Percentiles rank a stretch among this genome's conserved stretches.
Conservation (phyloP, 2,113 vertebrate species). For the Nematolebias whitei region DNA sequence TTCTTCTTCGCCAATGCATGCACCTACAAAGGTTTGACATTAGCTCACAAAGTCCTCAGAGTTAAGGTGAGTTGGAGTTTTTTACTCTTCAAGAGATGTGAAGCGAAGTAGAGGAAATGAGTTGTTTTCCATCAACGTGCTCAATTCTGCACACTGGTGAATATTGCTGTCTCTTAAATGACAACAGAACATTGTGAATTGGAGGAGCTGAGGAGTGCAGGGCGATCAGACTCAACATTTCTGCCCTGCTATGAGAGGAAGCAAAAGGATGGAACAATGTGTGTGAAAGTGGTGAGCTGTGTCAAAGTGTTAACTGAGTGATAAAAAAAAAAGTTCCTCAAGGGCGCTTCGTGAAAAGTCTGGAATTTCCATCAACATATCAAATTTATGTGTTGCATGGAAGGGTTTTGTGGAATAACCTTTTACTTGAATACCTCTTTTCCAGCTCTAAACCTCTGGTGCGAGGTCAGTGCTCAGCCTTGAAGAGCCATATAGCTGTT, state of each 20-base stretch:
- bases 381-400: conserved; percentile 45
- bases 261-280: conserved; percentile 35
- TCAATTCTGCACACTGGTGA: conserved; percentile 43
- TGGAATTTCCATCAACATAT: conserved; percentile 64
- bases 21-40: conserved; percentile 61
- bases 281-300: conserved; percentile 42
- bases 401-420: conserved; percentile 55
- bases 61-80: conserved; percentile 64
- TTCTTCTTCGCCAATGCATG: conserved; percentile 64
- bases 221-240: conserved; percentile 54
- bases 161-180: conserved; percentile 61
- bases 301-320: conserved; percentile 39
- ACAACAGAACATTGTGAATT: conserved; percentile 61
- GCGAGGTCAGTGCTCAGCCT: conserved; percentile 56
- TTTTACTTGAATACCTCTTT: conserved; percentile 50
- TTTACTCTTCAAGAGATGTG: conserved; percentile 57
- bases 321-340: conserved; percentile 51
- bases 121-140: conserved; percentile 64
- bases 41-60: conserved; percentile 54
- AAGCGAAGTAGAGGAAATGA: conserved; percentile 53
- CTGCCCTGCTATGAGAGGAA: conserved; percentile 55
- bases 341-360: conserved; percentile 47
- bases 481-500: conserved; percentile 66
- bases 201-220: conserved; percentile 61
- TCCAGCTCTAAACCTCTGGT: conserved; percentile 32